phyloP scores from a whole-genome alignment of 2,797 vertebrate genomes.

The Ispidina lecontei region DNA sequence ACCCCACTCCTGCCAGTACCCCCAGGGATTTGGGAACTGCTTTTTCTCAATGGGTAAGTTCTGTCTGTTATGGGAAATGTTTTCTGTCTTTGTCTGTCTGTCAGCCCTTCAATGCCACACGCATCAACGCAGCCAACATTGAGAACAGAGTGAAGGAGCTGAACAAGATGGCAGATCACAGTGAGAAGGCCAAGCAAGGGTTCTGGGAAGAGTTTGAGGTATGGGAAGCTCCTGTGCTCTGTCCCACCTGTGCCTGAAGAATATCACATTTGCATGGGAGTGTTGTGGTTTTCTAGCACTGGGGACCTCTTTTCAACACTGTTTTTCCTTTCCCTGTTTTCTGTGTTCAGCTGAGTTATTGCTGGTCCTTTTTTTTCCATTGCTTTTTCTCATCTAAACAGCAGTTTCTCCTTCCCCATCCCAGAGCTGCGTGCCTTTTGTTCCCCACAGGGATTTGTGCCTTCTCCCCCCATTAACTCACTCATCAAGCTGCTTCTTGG shows the following conservation, averaged over 20 bases:
- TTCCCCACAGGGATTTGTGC: not conserved
- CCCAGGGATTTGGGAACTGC: not conserved
- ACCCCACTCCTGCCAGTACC: not conserved
- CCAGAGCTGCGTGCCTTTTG: not conserved
- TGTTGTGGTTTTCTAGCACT: not conserved
- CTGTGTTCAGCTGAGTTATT: not conserved
- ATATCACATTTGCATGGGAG: rapidly evolving
- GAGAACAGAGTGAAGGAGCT: slow-evolving; percentile 89
- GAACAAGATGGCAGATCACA: slow-evolving; percentile 87
- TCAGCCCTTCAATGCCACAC: slow-evolving; percentile 89
- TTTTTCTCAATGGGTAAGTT: not conserved
- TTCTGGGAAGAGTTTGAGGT: slow-evolving; percentile 96
- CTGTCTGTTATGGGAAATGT: not conserved
- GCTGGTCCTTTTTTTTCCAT: not conserved
- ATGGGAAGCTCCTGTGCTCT: not conserved
- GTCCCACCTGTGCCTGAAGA: not conserved
- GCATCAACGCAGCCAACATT: slow-evolving; percentile 88
- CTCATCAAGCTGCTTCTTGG: not conserved
- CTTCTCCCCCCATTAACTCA: not conserved
- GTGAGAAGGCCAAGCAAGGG: slow-evolving; percentile 89
- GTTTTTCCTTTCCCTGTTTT: not conserved
- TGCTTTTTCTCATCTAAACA: not conserved
- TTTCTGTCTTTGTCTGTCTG: not conserved
- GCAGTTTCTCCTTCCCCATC: not conserved
- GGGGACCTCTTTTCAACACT: not conserved